Evolutionary conservation across 2,113 vertebrate species (phyloP).

Genomic region (Hyaena hyaena): DNA sequence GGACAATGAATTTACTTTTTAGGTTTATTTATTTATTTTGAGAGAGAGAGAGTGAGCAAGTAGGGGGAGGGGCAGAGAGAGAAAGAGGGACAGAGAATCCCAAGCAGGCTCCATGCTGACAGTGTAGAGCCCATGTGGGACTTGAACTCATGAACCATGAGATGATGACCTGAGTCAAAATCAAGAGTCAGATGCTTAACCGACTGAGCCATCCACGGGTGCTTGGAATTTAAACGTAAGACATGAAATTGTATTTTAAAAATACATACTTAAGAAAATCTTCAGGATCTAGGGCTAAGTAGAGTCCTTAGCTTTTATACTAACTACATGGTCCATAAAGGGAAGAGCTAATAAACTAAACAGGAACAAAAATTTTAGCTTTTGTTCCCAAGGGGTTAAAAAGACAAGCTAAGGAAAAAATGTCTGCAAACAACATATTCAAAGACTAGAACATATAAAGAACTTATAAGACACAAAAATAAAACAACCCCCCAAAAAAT

Average conservation of each 20-base stretch:
- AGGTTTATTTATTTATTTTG: too few relatives aligned
- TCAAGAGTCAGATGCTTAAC: too few relatives aligned
- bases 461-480: not conserved
- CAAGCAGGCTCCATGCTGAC: too few relatives aligned
- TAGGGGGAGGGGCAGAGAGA: too few relatives aligned
- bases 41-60: too few relatives aligned
- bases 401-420: not conserved
- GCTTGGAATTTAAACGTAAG: not conserved
- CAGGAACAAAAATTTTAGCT: slow-evolving; percentile 2
- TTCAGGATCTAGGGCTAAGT: not conserved
- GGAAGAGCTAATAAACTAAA: not conserved
- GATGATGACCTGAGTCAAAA: too few relatives aligned
- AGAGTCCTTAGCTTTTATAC: not conserved
- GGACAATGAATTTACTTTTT: not conserved
- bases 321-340: not conserved
- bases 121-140: too few relatives aligned
- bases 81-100: too few relatives aligned
- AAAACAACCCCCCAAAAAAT: not conserved
- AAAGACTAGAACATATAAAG: not conserved
- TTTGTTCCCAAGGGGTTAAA: not conserved
- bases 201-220: too few relatives aligned
- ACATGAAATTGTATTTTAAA: not conserved
- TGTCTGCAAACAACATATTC: not conserved
- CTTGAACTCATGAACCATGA: too few relatives aligned
- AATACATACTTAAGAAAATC: not conserved